Evolutionary conservation across 2,888 invertebrate genomes (phyloP), one percentile per base, ranked within the genome.

Genomic region (Priocnemis perturbator): DNA sequence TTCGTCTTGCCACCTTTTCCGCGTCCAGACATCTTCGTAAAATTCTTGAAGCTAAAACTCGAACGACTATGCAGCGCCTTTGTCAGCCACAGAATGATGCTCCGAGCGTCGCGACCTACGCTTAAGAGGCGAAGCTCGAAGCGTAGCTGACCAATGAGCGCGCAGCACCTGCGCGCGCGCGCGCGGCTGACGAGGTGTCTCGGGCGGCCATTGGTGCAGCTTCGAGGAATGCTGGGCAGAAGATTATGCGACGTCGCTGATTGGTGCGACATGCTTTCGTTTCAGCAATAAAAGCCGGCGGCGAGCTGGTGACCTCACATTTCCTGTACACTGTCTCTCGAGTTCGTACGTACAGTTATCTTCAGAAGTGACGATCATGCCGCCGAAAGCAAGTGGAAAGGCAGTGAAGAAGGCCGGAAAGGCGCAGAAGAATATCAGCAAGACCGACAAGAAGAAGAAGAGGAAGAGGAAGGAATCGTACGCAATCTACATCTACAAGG

Each of bases 401-500:
- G 70, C 76, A 30, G 66, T 77, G 53, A 77, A 77, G 57, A 77
- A 77, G 19, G 76, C 77, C 21, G 73, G 78, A 0, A 89, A 89
- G 70, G 81, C 83, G 2, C 89, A 90, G 73, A 89, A 89, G 77
- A 81, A 81, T 0, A 88, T 89, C 45, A 82, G 84, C 3, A 89
- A 89, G 66, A 77, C 83, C 4, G 90, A 90, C 67, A 89, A 89
- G 81, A 81, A 80, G 53, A 77, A 71, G 55, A 87, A 87, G 65
- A 85, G 85, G 73, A 85, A 84, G 71, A 87, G 85, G 84, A 89
- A 90, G 84, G 87, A 90, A 75, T 85, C 85, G 53, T 90, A 89
- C 73, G 86, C 88, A n/a, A 89, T 90, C 70, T 91, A 90, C 85
- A 90, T 91, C 80, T 91, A 91, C 86, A 91, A 91, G 76, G 91